Conservation (phyloP, 2,113 vertebrate genomes). For the Chionodraco myersi region DNA sequence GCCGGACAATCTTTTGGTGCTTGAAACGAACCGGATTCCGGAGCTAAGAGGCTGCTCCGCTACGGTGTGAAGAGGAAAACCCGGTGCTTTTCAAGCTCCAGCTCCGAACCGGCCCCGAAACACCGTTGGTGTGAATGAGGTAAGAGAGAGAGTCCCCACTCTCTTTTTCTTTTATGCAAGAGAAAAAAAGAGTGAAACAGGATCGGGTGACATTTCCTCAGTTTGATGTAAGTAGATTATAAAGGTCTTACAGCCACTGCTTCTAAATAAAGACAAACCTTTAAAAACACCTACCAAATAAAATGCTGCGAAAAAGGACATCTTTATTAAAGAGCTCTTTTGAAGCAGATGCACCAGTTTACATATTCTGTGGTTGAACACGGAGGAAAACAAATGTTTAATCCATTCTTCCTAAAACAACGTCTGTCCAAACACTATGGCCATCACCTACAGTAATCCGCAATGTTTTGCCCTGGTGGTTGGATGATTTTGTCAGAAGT, state of each 20-base stretch:
- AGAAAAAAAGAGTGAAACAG: slow-evolving; percentile 52
- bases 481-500: not conserved
- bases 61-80: too few relatives aligned
- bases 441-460: not conserved
- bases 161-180: slow-evolving; percentile 65
- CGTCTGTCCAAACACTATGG: not conserved
- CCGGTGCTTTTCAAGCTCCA: too few relatives aligned
- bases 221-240: slow-evolving; percentile 65
- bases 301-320: not conserved
- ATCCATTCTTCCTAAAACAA: too few relatives aligned
- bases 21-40: too few relatives aligned
- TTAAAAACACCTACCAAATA: slow-evolving; percentile 36
- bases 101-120: too few relatives aligned
- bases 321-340: not conserved
- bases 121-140: too few relatives aligned
- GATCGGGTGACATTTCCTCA: slow-evolving; percentile 72
- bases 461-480: not conserved
- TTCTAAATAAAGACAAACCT: slow-evolving; percentile 47
- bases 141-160: slow-evolving; percentile 25
- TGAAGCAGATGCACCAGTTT: not conserved
- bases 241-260: slow-evolving; percentile 40
- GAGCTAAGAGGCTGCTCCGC: too few relatives aligned
- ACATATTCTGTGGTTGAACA: not conserved
- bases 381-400: too few relatives aligned
- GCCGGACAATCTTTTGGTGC: too few relatives aligned